Percentiles rank a stretch among this genome's conserved stretches.
These are phyloP conservation scores for Pseudeuparius sepicola DNA, from an alignment of 2,888 invertebrate genomes.

Conservation along the genomic window DNA sequence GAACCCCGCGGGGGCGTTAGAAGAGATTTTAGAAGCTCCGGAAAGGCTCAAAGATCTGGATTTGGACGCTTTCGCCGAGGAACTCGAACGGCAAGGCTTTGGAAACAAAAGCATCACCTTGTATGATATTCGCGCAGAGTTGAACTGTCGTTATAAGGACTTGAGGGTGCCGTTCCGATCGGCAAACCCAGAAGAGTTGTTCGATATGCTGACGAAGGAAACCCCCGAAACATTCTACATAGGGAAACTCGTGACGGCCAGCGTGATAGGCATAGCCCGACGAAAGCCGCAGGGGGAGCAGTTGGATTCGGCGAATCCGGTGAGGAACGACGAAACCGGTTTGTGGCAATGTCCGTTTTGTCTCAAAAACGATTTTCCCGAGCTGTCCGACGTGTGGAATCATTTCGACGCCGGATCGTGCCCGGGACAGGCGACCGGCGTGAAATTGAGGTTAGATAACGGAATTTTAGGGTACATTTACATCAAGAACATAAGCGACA, in stretches of 20 bases:
- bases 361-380: constrained; percentile 89
- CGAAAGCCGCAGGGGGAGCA: constrained; percentile 85
- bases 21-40: constrained; percentile 93
- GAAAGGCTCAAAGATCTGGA: constrained; percentile 92
- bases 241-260: constrained; percentile 74
- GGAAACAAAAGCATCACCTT: constrained; percentile 86
- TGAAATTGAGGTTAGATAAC: constrained; percentile 86
- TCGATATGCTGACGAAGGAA: constrained; percentile 94
- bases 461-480: constrained; percentile 81
- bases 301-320: constrained; percentile 91
- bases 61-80: constrained; percentile 96
- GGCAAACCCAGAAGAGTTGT: constrained; percentile 77
- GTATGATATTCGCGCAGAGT: constrained; percentile 93
- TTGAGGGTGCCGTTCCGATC: constrained; percentile 67
- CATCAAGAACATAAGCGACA: constrained; percentile 87
- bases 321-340: constrained; percentile 87
- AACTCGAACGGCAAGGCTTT: constrained; percentile 74
- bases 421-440: constrained; percentile 91
- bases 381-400: constrained; percentile 95
- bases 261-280: constrained; percentile 63
- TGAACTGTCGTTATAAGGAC: constrained; percentile 90
- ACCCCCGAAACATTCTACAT: constrained; percentile 88
- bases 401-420: constrained; percentile 95
- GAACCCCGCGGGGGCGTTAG: constrained; percentile 92
- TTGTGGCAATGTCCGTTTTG: constrained; percentile 98